Base-by-base conservation (phyloP, 2,888 invertebrate genomes). In the Chalcosyrphus nemorum region DNA sequence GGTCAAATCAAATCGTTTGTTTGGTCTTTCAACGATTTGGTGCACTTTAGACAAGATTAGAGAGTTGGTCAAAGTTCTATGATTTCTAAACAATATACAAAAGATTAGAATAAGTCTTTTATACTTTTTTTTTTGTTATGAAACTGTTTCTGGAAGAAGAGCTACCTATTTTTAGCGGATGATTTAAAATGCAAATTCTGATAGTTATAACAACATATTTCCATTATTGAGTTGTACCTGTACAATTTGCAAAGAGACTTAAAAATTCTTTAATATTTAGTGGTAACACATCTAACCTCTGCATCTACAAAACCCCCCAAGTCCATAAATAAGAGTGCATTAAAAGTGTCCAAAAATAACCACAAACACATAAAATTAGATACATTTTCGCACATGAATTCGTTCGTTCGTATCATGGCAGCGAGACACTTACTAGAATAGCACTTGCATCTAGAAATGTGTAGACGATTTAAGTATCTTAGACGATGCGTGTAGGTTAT, bases 401-500 rank as follows among this genome's bases (percentile, higher is more conserved):
- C 45, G n/a, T 27, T 45, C 35, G 35, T 29, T 17, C 35, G 1
- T 13, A 1, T 11, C 11, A 7, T 21, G 13, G 19, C 17, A 13
- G 43, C 35, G 52, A 43, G 35, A 66, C 59, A 66, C 50, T 59
- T 59, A 17, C 29, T 21, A n/a, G 15, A 29, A 35, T 24, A 38
- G 29, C 24, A 27, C 7, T 38, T 41, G 41, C 17, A 38, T 35
- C 15, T 24, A 47, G 29, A 50, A 38, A 21, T n/a, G 9, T 38
- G 4, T 15, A n/a, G 41, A 50, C 47, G 43, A 43, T 43, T 68
- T 56, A 21, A 17, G 19, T 13, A n/a, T 61, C n/a, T 71, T 19
- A 27, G 21, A 41, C 65, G 17, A 45, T 19, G 66, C 66, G 27
- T 41, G 27, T 24, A 68, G 76, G 76, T 57, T 76, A 76, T 76